Evolutionary conservation across 2,888 invertebrate species (phyloP), one percentile per base, ranked within the genome.

Genomic region (Oscheius sp.): DNA sequence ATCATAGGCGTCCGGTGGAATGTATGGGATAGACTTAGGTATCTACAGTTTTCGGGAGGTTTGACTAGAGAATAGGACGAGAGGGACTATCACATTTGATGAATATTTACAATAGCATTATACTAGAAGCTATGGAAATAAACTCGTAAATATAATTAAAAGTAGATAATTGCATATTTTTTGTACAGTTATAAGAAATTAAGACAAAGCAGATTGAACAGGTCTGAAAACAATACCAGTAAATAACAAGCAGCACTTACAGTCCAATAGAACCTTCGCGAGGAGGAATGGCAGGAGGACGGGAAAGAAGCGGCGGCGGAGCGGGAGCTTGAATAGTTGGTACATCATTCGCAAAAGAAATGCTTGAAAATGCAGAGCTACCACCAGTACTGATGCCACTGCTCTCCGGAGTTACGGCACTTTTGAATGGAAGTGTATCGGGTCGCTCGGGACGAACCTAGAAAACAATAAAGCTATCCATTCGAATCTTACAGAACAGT

Each of bases 221-320:
- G 57, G 57, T 41, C 57, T 57, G 24, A 38, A 57, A 57, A 24
- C n/a, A 36, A 2, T 6, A 8, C 4, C 8, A 3, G 22, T n/a
- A 26, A 56, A 8, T 14, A 1, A n/a, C 36, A 2, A 57, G 14
- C 22, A 17, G 24, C 26, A 63, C 65, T 41, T 30, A 65, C 65
- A 65, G 22, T 54, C 65, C 65, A 20, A 65, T 44, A 2, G 65
- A 44, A 38, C 65, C 65, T 24, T 65, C 65, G 26, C 65, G 45
- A 17, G 65, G 65, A 12, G 65, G 65, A 54, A 65, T 65, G 30
- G 56, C 65, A 17, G 65, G 65, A 17, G 54, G 65, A 26, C 41
- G 41, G 12, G 59, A 44, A 12, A 44, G 41, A 6, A 59, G 41
- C 6, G 64, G 50, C 9, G 63, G 63, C 8, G 63, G 63, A 2